Conservation (phyloP, 1,140 invertebrate genomes). For the Lepeophtheirus salmonis region DNA sequence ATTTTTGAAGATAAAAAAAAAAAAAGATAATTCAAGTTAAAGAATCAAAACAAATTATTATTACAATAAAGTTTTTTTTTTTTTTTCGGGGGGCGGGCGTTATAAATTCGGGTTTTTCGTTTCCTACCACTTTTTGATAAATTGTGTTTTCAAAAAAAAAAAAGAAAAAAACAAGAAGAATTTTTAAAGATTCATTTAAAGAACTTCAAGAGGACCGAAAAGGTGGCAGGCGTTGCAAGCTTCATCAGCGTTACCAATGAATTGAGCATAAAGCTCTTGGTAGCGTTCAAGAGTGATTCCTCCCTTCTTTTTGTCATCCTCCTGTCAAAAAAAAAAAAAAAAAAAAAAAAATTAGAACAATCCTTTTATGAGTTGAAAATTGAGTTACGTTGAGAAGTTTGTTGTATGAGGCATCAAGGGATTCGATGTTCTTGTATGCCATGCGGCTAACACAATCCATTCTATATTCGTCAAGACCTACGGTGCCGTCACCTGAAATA, state of each 20-base stretch:
- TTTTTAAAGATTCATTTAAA: slow-evolving; percentile 18
- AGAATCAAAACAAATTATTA: not conserved
- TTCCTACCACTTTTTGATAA: not conserved
- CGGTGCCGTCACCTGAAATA: slow-evolving; percentile 43
- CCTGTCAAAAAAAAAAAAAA: slow-evolving; percentile 33
- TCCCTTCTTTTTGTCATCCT: slow-evolving; percentile 53
- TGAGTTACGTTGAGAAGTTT: slow-evolving; percentile 52
- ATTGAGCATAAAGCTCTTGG: slow-evolving; percentile 59
- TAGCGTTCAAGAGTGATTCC: slow-evolving; percentile 52
- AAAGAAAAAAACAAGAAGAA: too few species aligned
- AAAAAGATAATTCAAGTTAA: not conserved
- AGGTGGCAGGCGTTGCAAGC: slow-evolving; percentile 48
- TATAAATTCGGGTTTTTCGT: not conserved
- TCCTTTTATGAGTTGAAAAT: too few species aligned
- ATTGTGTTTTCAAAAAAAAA: not conserved
- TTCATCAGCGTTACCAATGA: slow-evolving; percentile 52
- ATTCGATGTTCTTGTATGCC: slow-evolving; percentile 48
- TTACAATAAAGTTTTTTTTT: not conserved
- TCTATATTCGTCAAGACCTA: slow-evolving; percentile 54
- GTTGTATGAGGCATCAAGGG: slow-evolving; percentile 53
- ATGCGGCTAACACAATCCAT: slow-evolving; percentile 57
- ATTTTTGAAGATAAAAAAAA: not conserved
- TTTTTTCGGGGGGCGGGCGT: not conserved
- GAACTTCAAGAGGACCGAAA: slow-evolving; percentile 44
- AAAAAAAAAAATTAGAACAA: not conserved